Percentiles rank a stretch among this genome's conserved stretches.
Conservation (phyloP, 2,888 invertebrate species). For the Plebejus argus region DNA sequence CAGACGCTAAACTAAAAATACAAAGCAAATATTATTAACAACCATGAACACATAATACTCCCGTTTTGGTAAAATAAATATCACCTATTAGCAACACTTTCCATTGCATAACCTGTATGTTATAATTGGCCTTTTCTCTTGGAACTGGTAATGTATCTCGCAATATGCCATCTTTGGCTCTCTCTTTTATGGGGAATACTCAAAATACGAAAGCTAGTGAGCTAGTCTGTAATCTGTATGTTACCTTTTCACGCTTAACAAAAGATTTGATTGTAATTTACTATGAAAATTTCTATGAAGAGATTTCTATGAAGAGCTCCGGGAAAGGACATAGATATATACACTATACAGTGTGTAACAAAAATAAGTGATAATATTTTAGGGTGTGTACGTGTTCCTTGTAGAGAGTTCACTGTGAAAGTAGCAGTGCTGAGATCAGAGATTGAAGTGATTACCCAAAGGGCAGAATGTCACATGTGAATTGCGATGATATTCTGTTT, state of each 20-base stretch:
- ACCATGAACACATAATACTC: background rate
- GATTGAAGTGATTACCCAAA: too few relatives aligned
- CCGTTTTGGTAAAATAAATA: constrained; percentile 17
- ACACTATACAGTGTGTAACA: too few relatives aligned
- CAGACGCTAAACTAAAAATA: background rate
- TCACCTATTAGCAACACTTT: constrained; percentile 26
- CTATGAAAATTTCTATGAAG: too few relatives aligned
- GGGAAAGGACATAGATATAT: too few relatives aligned
- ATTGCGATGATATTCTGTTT: too few relatives aligned
- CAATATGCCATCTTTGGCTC: constrained; percentile 13
- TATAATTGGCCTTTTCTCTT: constrained; percentile 23
- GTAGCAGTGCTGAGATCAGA: too few relatives aligned
- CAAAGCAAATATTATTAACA: background rate
- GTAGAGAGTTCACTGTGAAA: too few relatives aligned
- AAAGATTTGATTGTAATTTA: background rate
- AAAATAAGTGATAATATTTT: too few relatives aligned
- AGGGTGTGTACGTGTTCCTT: too few relatives aligned
- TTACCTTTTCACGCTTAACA: background rate
- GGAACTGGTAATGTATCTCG: constrained; percentile 7
- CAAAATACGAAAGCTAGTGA: background rate
- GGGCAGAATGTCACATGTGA: too few relatives aligned
- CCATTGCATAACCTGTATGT: constrained; percentile 24
- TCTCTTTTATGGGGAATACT: background rate
- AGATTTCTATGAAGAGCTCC: too few relatives aligned
- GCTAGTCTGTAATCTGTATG: background rate